A percentile compares a stretch with the other conserved stretches of the same genome.
Conservation (phyloP, 2,113 vertebrate species). For the Mormoops blainvillei region DNA sequence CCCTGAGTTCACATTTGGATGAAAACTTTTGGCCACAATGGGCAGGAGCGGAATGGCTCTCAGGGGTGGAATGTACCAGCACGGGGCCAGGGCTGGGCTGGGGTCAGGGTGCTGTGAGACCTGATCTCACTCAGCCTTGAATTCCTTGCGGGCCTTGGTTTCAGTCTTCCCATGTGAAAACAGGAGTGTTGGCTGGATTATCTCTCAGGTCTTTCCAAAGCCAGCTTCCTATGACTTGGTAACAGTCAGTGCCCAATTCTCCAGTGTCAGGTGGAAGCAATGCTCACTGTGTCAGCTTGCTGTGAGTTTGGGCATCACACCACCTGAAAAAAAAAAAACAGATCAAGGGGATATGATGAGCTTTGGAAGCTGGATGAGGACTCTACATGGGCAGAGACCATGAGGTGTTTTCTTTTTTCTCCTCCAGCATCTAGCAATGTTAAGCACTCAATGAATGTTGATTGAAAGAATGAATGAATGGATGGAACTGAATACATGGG, state of each 20-base stretch:
- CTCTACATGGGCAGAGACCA: neutral
- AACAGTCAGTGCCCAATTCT: neutral
- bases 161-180: neutral
- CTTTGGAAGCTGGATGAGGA: neutral
- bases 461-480: neutral
- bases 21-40: neutral
- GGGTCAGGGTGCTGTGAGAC: neutral
- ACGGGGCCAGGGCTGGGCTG: rapidly evolving
- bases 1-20: constrained; percentile 6
- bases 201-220: neutral
- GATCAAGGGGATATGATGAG: rapidly evolving
- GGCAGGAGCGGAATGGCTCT: neutral
- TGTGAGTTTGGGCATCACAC: neutral
- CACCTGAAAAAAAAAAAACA: neutral
- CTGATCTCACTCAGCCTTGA: neutral
- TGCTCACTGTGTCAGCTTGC: neutral
- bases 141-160: neutral
- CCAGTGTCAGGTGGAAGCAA: neutral
- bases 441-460: neutral
- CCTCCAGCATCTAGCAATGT: neutral
- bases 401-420: neutral
- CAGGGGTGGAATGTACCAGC: neutral
- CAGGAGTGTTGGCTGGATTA: neutral
- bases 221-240: neutral
- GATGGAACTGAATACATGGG: neutral